Conservation (phyloP, 2,888 invertebrate genomes). For the Amblyteles armatorius region DNA sequence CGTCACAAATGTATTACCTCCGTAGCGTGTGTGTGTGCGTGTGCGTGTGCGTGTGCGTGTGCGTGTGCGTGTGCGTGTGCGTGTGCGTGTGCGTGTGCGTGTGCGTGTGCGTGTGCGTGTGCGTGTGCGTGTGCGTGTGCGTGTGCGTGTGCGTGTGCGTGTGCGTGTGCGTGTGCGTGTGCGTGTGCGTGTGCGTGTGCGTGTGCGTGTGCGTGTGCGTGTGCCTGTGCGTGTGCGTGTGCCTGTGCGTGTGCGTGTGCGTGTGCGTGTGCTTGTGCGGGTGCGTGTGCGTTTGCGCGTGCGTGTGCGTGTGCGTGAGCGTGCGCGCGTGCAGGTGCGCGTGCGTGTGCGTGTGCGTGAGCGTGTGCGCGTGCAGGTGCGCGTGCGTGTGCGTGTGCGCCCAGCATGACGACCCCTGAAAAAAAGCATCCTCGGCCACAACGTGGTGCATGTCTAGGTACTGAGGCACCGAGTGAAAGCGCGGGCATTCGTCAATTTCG, state of each 20-base stretch:
- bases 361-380: not conserved
- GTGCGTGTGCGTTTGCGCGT: slow-evolving; percentile 5
- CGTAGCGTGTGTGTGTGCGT: slow-evolving; percentile 1
- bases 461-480: slow-evolving; percentile 5
- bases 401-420: slow-evolving; percentile 23
- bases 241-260: not conserved
- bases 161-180: too few relatives aligned
- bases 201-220: too few relatives aligned
- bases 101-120: slow-evolving; percentile 3
- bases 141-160: too few relatives aligned
- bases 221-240: slow-evolving; percentile 1
- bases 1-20: slow-evolving; percentile 24
- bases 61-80: too few relatives aligned
- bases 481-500: slow-evolving; percentile 52
- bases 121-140: not conserved
- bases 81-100: slow-evolving; percentile 3
- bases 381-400: slow-evolving; percentile 9
- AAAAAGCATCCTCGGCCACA: slow-evolving; percentile 21
- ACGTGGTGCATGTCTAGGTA: slow-evolving; percentile 11
- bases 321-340: not conserved
- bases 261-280: not conserved
- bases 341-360: slow-evolving; percentile 2
- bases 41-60: not conserved
- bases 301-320: slow-evolving; percentile 2
- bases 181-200: too few relatives aligned